Evolutionary conservation across 1,140 invertebrate genomes (phyloP), one percentile per base, ranked within the genome.

Genomic region (Drosophila melanica): DNA sequence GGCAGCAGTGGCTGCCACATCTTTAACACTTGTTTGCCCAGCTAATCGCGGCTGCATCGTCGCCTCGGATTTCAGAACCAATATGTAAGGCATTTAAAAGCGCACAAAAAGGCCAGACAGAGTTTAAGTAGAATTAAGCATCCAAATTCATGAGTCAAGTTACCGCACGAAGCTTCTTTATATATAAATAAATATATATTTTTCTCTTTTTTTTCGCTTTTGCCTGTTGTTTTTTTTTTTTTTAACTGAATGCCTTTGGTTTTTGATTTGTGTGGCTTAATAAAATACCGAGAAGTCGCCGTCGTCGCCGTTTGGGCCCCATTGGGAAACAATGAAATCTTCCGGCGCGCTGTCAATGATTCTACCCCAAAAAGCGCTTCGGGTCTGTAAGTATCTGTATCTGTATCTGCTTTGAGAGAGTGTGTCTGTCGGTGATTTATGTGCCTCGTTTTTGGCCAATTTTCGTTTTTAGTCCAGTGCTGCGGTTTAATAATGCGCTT

Each of bases 281-380:
- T 89, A 87, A 89, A 89, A 89, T 89, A 89, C 84, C 84, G 63
- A 89, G 84, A 89, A 89, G 79, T 79, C 75, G 72, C 70, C 76
- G 69, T 71, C 79, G 75, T 73, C 65, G 23, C 63, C 64, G 42
- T 77, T 68, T 67, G 66, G 66, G 74, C 59, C 37, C 67, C 70
- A 87, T 89, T 89, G 84, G 79, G 73, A 89, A 89, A 89, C 84
- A 89, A 89, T 89, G 84, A 89, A 89, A 89, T 86, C 84, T 89
- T 89, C 84, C 84, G 82, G 75, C 66, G 79, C 71, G 74, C 84
- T 89, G 84, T 89, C 84, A 89, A 89, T 89, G 85, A 89, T 82
- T 89, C 84, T 84, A 89, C 84, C 77, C 71, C 79, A 50, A 81
- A 87, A 78, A 73, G 51, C 35, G 37, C 54, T 42, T 12, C 12